Evolutionary conservation across 2,113 vertebrate species (phyloP), one percentile per base, ranked within the genome.

Genomic region (Mohoua ochrocephala): DNA sequence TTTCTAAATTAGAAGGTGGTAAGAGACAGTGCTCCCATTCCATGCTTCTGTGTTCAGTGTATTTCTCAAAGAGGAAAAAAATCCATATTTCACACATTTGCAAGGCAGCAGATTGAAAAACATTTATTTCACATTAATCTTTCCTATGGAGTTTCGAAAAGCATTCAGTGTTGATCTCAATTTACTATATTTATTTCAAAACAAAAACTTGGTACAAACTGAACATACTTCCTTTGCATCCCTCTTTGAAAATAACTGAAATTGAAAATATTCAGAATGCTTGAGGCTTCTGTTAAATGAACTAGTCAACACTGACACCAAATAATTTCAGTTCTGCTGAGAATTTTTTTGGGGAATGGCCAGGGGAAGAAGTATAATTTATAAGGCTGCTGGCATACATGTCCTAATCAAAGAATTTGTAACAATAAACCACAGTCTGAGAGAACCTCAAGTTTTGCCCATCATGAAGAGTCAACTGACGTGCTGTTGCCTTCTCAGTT

Each of bases 401-500:
- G 14, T 64, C 12, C 28, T 63, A 4, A 26, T 91, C 17, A 61
- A 81, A 63, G 4, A 37, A 41, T 45, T 68, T 81, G 17, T 56
- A 24, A 33, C 33, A 47, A 64, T 44, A 74, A 84, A 39, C 3
- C 4, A 52, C 13, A 65, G 3, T 30, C 33, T 56, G 24, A 56
- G 16, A 80, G 27, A 64, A 64, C 16, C 4, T 73, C 11, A 23
- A 1, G 24, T 80, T 86, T 81, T 52, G 10, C 17, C 15, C 5
- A 5, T 80, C 24, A 6, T 39, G 5, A 35, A 1, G 3, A 19
- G n/a, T 56, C 16, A 69, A 10, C 6, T 39, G 17, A 31, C 0
- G 0, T 70, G 18, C 22, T 81, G 50, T 27, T 37, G 8, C 13
- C 6, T 63, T 82, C 15, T 64, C 15, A 23, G 19, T 27, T 91